Evolutionary conservation across 2,113 vertebrate species (phyloP).

Genomic region (Formicarius rufipectus): DNA sequence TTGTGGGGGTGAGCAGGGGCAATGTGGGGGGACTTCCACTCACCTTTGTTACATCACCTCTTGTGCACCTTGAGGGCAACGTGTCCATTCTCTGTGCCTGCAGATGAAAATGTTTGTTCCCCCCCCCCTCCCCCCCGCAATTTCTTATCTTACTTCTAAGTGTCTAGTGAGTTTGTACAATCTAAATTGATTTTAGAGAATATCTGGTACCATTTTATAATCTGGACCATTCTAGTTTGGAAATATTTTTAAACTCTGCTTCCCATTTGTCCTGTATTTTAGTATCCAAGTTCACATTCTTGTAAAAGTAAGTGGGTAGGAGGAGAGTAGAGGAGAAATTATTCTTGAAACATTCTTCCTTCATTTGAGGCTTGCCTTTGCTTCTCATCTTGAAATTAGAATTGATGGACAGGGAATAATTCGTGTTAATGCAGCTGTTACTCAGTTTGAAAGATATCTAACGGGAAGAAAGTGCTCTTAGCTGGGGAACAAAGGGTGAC

Average conservation of each 20-base stretch:
- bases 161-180: not conserved
- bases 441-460: constrained; percentile 5
- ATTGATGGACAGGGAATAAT: not conserved
- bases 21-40: accelerated
- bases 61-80: not conserved
- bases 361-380: not conserved
- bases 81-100: not conserved
- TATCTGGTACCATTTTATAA: not conserved
- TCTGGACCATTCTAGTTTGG: not conserved
- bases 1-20: not conserved
- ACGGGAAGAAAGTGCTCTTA: not conserved
- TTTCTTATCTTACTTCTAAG: not conserved
- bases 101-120: not conserved
- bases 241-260: not conserved
- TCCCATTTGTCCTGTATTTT: not conserved
- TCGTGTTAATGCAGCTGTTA: not conserved
- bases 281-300: not conserved
- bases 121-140: too few species aligned
- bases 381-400: not conserved
- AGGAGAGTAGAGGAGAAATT: not conserved
- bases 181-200: not conserved
- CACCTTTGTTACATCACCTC: not conserved
- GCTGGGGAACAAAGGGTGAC: constrained; percentile 20
- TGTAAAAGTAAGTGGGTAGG: not conserved
- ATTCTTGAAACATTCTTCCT: not conserved